phyloP scores from a whole-genome alignment of 2,797 vertebrate species.

The Pangasius sanitwongsei region DNA sequence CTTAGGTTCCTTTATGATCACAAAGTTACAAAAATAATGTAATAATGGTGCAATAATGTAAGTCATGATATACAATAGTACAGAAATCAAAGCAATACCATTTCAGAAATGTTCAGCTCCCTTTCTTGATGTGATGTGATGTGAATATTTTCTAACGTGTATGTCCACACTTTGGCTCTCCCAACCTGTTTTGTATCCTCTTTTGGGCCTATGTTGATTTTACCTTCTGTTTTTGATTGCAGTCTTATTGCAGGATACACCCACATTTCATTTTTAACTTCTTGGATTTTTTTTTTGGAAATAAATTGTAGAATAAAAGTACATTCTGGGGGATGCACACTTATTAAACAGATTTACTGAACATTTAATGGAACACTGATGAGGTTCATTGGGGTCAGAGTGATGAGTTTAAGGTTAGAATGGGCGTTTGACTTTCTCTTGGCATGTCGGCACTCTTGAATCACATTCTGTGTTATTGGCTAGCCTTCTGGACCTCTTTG shows the following conservation, averaged over 20 bases:
- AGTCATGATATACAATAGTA: background rate
- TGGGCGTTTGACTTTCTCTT: background rate
- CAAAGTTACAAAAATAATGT: background rate
- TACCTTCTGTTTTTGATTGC: background rate
- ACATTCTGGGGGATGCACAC: background rate
- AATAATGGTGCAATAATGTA: background rate
- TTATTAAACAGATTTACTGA: background rate
- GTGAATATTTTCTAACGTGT: background rate
- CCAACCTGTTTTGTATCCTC: background rate
- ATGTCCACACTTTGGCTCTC: background rate
- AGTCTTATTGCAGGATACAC: background rate
- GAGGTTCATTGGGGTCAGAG: background rate
- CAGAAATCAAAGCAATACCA: background rate
- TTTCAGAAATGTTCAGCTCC: background rate
- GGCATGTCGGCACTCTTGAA: background rate
- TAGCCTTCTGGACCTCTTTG: background rate
- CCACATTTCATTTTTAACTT: background rate
- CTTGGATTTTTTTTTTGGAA: background rate
- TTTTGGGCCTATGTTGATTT: background rate
- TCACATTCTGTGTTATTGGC: background rate
- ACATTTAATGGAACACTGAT: background rate
- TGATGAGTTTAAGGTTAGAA: background rate
- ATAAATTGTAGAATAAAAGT: background rate
- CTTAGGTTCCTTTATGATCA: background rate
- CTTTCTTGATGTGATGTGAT: background rate